A percentile compares a stretch with the other conserved stretches of the same genome.
phyloP scores from a whole-genome alignment of 37 sponge, comb jelly and placozoan genomes.

The Agelas oroides region DNA sequence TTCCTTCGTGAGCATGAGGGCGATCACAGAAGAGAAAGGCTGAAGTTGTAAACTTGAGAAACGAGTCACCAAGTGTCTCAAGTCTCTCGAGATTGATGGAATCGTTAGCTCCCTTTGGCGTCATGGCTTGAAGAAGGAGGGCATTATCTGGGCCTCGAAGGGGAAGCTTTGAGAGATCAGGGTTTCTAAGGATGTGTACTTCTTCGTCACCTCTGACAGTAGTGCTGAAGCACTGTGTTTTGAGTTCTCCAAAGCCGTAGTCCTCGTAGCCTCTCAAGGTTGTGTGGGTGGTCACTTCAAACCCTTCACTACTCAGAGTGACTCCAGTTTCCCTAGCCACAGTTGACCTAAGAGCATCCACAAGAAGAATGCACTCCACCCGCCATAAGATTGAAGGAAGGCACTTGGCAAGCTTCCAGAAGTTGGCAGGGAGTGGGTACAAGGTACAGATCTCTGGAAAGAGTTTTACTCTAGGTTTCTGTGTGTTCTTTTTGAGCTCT shows the following conservation, averaged over 20 bases:
- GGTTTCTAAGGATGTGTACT: background rate
- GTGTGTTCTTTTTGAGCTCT: slow-evolving; percentile 11
- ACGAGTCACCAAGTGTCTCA: slow-evolving; percentile 94
- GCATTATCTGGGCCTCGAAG: slow-evolving; percentile 61
- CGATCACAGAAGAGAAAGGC: slow-evolving; percentile 64
- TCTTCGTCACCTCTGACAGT: background rate
- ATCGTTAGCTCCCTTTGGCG: slow-evolving; percentile 75
- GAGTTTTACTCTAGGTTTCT: background rate
- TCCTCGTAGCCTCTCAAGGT: slow-evolving; percentile 63
- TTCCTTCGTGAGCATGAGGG: slow-evolving; percentile 72
- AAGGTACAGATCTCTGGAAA: slow-evolving; percentile 78
- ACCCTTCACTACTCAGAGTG: background rate
- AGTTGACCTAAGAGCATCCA: slow-evolving; percentile 51
- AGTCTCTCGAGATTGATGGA: slow-evolving; percentile 86
- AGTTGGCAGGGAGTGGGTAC: slow-evolving; percentile 59
- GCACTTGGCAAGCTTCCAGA: slow-evolving; percentile 66
- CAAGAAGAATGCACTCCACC: slow-evolving; percentile 76
- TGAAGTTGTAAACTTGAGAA: slow-evolving; percentile 87
- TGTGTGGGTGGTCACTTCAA: slow-evolving; percentile 18
- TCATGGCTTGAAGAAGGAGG: slow-evolving; percentile 83
- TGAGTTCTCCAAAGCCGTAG: slow-evolving; percentile 31
- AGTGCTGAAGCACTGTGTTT: background rate
- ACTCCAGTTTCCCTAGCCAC: slow-evolving; percentile 51
- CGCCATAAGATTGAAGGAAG: slow-evolving; percentile 92
- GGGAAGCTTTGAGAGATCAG: background rate